Base-by-base conservation (phyloP, 1,140 invertebrate genomes). In the Euwallacea fornicatus region DNA sequence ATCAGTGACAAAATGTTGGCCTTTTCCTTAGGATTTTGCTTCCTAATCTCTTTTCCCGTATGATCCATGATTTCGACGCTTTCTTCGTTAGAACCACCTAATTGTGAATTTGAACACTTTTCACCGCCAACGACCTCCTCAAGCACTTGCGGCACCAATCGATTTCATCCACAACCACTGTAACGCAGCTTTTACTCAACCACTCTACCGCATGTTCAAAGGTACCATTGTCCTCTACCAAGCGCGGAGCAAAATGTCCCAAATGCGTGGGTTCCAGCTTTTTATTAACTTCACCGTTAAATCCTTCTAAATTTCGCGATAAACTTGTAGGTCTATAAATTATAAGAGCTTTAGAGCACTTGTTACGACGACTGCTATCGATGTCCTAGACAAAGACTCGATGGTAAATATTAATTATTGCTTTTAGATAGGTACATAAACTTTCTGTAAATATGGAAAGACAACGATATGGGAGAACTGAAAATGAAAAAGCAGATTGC, bases 1-100 rank as follows among this genome's bases (percentile, higher is more conserved):
- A 75, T 15, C 13, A 16, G 6, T 6, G 74, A 75, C 42, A 73
- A 58, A 44, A 76, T 68, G 68, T 76, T 76, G 4, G 75, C 75
- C 15, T 68, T 72, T 59, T 76, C 75, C 62, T 65, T 73, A 7
- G 75, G 75, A 68, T 76, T 73, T 66, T 53, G 55, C 56, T 74
- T 73, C 11, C 75, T 64, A 16, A 64, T 42, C 50, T 55, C 47
- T 44, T 67, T 72, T 43, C 46, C 71, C 9, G 56, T 61, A 61
- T 71, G 54, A 67, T 76, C 75, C 75, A 89, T 80, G 89, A 86
- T 88, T n/a, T 87, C 0, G 42, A 10, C 21, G 11, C 7, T 59
- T 56, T 53, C 16, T n/a, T 42, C 11, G 21, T 33, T 4, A 33
- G 4, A 33, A 2, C 21, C 21, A 33, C 1, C 21, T 33, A 33